phyloP scores from a whole-genome alignment of 1,140 invertebrate genomes.

The Drosophila asahinai region DNA sequence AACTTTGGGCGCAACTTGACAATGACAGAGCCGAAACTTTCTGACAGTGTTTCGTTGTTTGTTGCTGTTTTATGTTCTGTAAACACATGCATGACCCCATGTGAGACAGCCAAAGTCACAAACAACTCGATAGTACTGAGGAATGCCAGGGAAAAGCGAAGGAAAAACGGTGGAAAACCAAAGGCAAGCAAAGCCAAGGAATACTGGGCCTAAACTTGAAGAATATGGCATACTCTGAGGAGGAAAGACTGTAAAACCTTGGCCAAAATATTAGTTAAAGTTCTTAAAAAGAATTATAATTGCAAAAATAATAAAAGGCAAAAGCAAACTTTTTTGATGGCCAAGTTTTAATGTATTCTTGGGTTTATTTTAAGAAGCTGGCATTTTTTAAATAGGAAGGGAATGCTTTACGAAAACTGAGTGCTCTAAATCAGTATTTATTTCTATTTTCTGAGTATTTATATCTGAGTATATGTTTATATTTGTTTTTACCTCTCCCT shows the following conservation, averaged over 20 bases:
- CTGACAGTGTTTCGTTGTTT: constrained; percentile 60
- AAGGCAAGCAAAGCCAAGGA: constrained; percentile 3
- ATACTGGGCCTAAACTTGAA: constrained; percentile 15
- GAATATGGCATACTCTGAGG: constrained; percentile 24
- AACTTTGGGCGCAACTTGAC: constrained; percentile 73
- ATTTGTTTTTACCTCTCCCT: background rate
- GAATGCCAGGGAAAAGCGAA: constrained; percentile 2
- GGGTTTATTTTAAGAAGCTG: background rate
- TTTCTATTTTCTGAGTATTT: background rate
- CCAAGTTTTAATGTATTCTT: constrained; percentile 14
- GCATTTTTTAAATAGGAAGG: background rate
- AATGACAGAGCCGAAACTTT: constrained; percentile 77
- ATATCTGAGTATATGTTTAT: background rate
- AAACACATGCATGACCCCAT: constrained; percentile 72
- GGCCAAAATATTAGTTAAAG: constrained; percentile 8
- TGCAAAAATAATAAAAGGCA: constrained; percentile 9
- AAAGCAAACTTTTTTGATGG: background rate
- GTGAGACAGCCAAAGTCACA: constrained; percentile 63
- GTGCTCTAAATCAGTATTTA: background rate
- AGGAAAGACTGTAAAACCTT: background rate
- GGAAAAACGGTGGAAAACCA: constrained; percentile 16
- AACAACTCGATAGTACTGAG: constrained; percentile 42
- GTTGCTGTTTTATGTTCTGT: constrained; percentile 66
- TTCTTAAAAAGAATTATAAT: constrained; percentile 22
- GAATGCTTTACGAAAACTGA: background rate